phyloP scores from a whole-genome alignment of 2,113 vertebrate genomes.

The Scopus umbretta region DNA sequence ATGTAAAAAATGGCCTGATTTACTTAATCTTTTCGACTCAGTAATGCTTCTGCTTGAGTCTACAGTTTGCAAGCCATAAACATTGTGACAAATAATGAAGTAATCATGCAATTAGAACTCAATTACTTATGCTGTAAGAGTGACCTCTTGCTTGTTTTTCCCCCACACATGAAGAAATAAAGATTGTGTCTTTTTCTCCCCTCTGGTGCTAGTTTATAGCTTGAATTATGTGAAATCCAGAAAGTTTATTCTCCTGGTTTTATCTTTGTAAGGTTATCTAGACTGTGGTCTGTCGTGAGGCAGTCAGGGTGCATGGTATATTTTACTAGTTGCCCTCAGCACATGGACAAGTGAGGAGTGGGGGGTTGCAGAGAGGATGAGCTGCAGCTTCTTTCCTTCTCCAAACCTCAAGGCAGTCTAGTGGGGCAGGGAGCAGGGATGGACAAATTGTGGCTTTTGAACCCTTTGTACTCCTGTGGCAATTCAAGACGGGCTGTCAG shows the following conservation, averaged over 20 bases:
- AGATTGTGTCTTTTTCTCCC: background rate
- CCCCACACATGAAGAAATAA: background rate
- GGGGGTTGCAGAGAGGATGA: background rate
- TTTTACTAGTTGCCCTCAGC: background rate
- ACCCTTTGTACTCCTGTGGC: background rate
- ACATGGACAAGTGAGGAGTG: background rate
- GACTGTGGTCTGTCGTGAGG: background rate
- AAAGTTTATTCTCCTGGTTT: background rate
- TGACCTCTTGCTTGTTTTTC: background rate
- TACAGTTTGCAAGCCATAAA: background rate
- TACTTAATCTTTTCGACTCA: background rate
- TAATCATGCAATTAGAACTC: constrained; percentile 23
- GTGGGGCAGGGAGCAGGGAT: background rate
- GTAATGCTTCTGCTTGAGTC: background rate
- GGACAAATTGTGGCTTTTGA: background rate
- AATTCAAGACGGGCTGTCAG: background rate
- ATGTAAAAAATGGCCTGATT: background rate
- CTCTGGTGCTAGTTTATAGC: background rate
- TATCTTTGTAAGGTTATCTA: background rate
- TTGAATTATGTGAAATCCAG: background rate
- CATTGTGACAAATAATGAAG: constrained; percentile 31
- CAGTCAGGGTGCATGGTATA: background rate
- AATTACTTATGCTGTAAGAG: background rate
- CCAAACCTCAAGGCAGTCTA: background rate
- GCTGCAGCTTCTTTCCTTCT: background rate